phyloP scores from a whole-genome alignment of 2,113 vertebrate genomes.

The Periophthalmus modestus region DNA sequence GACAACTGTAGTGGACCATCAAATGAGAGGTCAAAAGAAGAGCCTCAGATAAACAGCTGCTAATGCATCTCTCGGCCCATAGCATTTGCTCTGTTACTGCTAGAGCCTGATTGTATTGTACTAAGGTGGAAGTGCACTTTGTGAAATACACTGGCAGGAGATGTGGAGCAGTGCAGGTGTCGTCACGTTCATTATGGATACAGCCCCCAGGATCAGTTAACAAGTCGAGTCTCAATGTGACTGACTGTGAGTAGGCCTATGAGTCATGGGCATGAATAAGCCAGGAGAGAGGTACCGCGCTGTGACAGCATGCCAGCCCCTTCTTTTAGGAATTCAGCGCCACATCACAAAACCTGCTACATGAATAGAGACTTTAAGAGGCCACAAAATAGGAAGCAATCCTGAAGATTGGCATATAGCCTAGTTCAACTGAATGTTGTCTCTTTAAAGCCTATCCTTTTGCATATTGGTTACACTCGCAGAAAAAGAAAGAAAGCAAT shows the following conservation, averaged over 20 bases:
- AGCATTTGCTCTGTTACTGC: neutral
- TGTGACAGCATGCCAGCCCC: slow-evolving; percentile 2
- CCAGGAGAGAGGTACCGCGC: slow-evolving; percentile 15
- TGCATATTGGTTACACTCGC: no score
- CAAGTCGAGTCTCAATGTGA: slow-evolving; percentile 6
- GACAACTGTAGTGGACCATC: slow-evolving; percentile 14
- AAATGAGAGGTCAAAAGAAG: neutral
- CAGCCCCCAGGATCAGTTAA: slow-evolving; percentile 5
- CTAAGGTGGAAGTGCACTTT: neutral
- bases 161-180: slow-evolving; percentile 7
- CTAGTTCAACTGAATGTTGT: neutral
- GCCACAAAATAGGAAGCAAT: neutral
- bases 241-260: neutral
- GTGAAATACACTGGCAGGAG: neutral
- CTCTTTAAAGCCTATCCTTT: no score
- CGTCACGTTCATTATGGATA: slow-evolving; percentile 1
- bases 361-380: neutral
- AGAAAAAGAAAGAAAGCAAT: no score
- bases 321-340: slow-evolving; percentile 17
- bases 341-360: slow-evolving; percentile 27
- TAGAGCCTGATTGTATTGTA: neutral
- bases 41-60: neutral
- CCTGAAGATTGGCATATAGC: neutral
- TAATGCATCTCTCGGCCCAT: neutral
- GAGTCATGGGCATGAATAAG: slow-evolving; percentile 27